phyloP scores from a whole-genome alignment of 92 coral and sea anemone genomes.

The Diadumene lineata region DNA sequence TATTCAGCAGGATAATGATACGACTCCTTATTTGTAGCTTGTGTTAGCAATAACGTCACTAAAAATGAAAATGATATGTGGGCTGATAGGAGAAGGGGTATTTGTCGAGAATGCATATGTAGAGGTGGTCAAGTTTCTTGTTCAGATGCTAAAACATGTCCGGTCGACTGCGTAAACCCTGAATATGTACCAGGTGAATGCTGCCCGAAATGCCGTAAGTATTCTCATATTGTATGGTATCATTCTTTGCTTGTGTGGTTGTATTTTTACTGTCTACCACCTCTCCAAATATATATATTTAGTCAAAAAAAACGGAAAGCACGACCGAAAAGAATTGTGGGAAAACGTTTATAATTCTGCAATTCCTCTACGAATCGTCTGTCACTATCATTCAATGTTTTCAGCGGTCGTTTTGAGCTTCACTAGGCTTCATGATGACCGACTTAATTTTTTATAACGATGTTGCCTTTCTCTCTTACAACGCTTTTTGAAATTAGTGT shows the following conservation, averaged over 20 bases:
- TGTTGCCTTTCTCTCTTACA: too few relatives aligned
- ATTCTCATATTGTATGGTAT: too few relatives aligned
- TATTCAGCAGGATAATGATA: neutral
- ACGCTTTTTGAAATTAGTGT: too few relatives aligned
- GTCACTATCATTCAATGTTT: too few relatives aligned
- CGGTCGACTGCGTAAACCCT: neutral
- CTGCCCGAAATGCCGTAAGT: neutral
- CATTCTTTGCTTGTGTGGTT: neutral
- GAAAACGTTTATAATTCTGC: too few relatives aligned
- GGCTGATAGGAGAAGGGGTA: neutral
- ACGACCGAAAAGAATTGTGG: too few relatives aligned
- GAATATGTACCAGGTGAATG: neutral
- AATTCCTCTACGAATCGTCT: too few relatives aligned
- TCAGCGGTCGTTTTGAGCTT: too few relatives aligned
- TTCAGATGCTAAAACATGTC: neutral
- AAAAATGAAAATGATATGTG: neutral
- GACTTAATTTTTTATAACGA: too few relatives aligned
- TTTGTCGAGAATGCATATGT: neutral
- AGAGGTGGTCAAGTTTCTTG: neutral
- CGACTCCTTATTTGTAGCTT: neutral
- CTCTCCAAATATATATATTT: neutral
- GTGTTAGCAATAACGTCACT: neutral
- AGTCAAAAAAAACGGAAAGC: too few relatives aligned
- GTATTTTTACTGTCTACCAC: neutral
- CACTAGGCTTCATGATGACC: too few relatives aligned